Base-by-base conservation (phyloP, 2,113 vertebrate species). In the Myrmophylax atrothorax region DNA sequence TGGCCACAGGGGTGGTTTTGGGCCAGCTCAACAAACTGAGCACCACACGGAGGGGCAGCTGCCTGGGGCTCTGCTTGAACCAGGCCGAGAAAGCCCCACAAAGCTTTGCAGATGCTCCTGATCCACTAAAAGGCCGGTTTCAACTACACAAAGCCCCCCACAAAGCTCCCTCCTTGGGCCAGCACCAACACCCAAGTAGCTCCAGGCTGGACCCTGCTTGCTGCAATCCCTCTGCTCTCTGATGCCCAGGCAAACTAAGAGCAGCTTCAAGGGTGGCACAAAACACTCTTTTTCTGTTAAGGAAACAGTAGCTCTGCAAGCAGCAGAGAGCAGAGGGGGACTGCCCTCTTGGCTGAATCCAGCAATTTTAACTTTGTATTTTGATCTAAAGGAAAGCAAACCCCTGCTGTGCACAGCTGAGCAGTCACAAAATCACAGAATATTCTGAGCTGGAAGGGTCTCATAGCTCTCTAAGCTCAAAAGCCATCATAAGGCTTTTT, bases 391-490 rank as follows among this genome's bases (percentile, higher is more conserved):
- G 52, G 22, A 19, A 8, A 73, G 56, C 42, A 18, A 44, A 38
- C 62, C 38, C 87, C 87, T 3, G 8, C 17, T 14, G 35, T 2
- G 10, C 19, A 37, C 78, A 47, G 77, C 15, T 37, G 79, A 85
- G 87, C 81, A 89, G 89, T 16, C 56, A 49, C 13, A 3, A 67
- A 46, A 29, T 17, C 77, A 12, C 60, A 13, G 77, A 66, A 46
- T 3, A 38, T 28, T 74, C 87, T 0, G 69, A 17, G 53, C 1
- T 75, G 77, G 18, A 67, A 67, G 60, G 69, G 77, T 67, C 94
- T 94, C 93, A 66, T 31, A 44, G 89, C 81, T 93, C 89, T 79
- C 69, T 93, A 94, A 97, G 92, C 94, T 79, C 88, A 42, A 95
- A 96, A 91, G 79, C 89, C 93, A 90, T 40, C 82, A 31, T 28